Conservation (phyloP, 2,113 vertebrate genomes). For the Oostethus manadensis region DNA sequence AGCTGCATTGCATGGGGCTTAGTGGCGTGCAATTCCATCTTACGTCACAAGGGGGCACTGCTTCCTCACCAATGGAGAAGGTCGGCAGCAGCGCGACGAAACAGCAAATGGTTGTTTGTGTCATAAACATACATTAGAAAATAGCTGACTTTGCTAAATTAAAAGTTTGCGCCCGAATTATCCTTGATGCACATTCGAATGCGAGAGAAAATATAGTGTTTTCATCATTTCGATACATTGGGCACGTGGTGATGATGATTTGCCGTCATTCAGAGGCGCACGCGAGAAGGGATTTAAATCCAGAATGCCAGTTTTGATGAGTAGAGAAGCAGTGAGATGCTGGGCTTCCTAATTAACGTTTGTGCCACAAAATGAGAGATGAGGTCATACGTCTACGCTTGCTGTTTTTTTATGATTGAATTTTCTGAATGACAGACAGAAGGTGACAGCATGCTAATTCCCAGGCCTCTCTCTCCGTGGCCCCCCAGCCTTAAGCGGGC, state of each 20-base stretch:
- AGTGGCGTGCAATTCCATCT: constrained; percentile 3
- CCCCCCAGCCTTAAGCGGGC: constrained; percentile 63
- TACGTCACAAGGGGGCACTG: constrained; percentile 58
- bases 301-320: constrained; percentile 62
- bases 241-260: constrained; percentile 40
- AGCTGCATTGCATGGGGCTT: background rate
- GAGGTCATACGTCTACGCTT: constrained; percentile 62
- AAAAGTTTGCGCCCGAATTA: background rate
- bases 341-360: constrained; percentile 71
- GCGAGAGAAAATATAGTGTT: background rate
- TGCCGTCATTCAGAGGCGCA: constrained; percentile 58
- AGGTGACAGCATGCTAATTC: constrained; percentile 74
- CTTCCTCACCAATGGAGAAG: constrained; percentile 49
- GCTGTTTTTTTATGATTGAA: constrained; percentile 27
- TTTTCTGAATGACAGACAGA: constrained; percentile 71
- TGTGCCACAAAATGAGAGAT: constrained; percentile 54
- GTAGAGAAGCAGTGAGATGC: constrained; percentile 63
- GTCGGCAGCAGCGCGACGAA: constrained; percentile 15
- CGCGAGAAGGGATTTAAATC: constrained; percentile 71
- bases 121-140: constrained; percentile 26
- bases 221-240: background rate
- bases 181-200: background rate
- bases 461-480: constrained; percentile 61
- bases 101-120: constrained; percentile 45
- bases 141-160: constrained; percentile 32